A percentile compares a stretch with the other conserved stretches of the same genome.
Conservation (phyloP, 2,797 vertebrate genomes). For the Sitta carolinensis region DNA sequence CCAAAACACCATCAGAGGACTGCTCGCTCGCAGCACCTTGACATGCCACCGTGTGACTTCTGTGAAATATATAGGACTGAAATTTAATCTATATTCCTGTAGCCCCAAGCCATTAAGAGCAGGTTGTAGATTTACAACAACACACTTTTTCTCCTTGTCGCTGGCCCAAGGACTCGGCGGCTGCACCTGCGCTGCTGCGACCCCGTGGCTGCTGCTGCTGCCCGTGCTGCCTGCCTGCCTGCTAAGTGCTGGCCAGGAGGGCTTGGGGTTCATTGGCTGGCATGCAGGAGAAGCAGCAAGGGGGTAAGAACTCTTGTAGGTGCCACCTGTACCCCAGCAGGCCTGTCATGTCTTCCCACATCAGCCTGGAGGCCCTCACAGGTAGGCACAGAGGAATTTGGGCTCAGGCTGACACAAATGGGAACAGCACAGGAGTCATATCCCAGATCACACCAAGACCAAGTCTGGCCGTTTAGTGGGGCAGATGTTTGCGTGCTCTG, state of each 20-base stretch:
- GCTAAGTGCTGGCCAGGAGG: neutral
- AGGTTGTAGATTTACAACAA: constrained; percentile 26
- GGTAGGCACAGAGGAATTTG: neutral
- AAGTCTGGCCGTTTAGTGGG: accelerated
- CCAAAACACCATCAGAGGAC: neutral
- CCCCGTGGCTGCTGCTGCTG: neutral
- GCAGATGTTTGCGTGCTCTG: neutral
- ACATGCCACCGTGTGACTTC: neutral
- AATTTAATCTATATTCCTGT: constrained; percentile 17
- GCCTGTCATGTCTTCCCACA: neutral
- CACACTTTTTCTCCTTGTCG: constrained; percentile 5
- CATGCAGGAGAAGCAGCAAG: neutral
- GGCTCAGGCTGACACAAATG: neutral
- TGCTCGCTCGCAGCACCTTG: neutral
- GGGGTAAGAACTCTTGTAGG: neutral
- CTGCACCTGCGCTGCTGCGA: neutral
- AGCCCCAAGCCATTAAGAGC: constrained; percentile 28
- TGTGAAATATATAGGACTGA: constrained; percentile 39
- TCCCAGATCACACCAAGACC: neutral
- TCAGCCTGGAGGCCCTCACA: neutral
- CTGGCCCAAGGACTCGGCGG: neutral
- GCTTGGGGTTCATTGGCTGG: neutral
- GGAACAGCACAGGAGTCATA: neutral
- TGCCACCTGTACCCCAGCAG: neutral
- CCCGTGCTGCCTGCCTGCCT: accelerated